These are phyloP conservation scores for Orbicella faveolata DNA, from an alignment of 64 coral and sea anemone species.

Conservation along the genomic window DNA sequence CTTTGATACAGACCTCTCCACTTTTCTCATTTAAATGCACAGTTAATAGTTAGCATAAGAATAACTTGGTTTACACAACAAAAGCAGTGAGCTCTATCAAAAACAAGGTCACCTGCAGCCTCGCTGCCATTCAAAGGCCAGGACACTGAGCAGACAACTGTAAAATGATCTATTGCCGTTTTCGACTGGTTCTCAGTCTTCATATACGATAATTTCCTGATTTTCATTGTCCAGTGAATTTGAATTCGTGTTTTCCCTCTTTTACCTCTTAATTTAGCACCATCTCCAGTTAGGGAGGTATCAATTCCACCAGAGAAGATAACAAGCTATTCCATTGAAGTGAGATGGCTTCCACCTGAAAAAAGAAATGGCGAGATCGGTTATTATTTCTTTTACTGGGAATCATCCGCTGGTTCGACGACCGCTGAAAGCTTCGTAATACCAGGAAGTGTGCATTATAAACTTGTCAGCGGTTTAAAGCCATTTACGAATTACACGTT, in stretches of 20 bases:
- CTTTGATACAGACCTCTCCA: no score
- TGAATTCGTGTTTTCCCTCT: neutral
- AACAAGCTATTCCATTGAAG: neutral
- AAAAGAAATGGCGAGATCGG: conserved; percentile 65
- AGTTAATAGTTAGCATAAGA: no score
- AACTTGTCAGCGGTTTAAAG: conserved; percentile 8
- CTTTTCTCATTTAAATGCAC: no score
- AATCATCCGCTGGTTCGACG: neutral
- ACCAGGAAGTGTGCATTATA: neutral
- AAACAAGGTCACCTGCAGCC: no score
- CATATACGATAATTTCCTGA: no score
- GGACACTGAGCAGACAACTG: no score
- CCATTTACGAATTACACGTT: conserved; percentile 59
- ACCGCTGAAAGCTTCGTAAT: neutral
- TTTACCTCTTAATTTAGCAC: neutral
- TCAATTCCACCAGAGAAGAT: neutral
- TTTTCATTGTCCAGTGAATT: neutral
- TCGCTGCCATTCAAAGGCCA: no score
- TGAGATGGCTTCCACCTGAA: conserved; percentile 51
- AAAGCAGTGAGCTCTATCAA: no score
- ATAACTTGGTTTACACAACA: no score
- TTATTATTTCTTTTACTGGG: conserved; percentile 41
- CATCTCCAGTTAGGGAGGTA: conserved; percentile 1
- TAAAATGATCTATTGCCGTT: no score
- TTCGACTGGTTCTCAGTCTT: no score